phyloP scores from a whole-genome alignment of 1,140 invertebrate species.

The Apis laboriosa region DNA sequence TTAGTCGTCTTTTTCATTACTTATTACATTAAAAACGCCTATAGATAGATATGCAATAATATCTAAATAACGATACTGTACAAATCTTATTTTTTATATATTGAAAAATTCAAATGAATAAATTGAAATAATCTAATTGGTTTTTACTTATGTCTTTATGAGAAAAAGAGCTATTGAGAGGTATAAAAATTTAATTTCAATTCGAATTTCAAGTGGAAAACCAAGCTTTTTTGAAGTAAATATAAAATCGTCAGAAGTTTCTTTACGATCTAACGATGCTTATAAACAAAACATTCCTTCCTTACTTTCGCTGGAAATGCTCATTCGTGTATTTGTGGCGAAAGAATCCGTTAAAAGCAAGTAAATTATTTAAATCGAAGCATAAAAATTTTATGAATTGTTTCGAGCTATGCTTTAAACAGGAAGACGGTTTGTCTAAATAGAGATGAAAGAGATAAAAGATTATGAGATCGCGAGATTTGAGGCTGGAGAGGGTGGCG shows the following conservation, averaged over 20 bases:
- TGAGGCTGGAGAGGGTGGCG: not conserved
- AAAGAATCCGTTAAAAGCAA: not conserved
- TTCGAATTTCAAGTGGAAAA: not conserved
- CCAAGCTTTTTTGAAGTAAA: not conserved
- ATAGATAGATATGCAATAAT: too few relatives aligned
- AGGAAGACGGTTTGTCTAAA: not conserved
- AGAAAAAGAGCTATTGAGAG: not conserved
- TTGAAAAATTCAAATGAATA: too few relatives aligned
- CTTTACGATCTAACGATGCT: not conserved
- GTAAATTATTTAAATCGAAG: slow-evolving; percentile 14
- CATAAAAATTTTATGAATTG: not conserved
- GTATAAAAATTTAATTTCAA: not conserved
- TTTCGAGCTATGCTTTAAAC: not conserved
- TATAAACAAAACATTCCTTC: not conserved
- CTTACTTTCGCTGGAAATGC: not conserved
- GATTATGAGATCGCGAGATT: not conserved
- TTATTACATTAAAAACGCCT: too few relatives aligned
- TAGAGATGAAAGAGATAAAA: slow-evolving; percentile 3
- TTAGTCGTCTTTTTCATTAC: too few relatives aligned
- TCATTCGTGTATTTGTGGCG: not conserved
- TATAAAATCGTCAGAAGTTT: not conserved
- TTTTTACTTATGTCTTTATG: too few relatives aligned
- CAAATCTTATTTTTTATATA: too few relatives aligned
- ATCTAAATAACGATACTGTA: too few relatives aligned
- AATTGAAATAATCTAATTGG: too few relatives aligned